These are phyloP conservation scores for Semnornis frantzii DNA, from an alignment of 2,113 vertebrate species.

Conservation along the genomic window DNA sequence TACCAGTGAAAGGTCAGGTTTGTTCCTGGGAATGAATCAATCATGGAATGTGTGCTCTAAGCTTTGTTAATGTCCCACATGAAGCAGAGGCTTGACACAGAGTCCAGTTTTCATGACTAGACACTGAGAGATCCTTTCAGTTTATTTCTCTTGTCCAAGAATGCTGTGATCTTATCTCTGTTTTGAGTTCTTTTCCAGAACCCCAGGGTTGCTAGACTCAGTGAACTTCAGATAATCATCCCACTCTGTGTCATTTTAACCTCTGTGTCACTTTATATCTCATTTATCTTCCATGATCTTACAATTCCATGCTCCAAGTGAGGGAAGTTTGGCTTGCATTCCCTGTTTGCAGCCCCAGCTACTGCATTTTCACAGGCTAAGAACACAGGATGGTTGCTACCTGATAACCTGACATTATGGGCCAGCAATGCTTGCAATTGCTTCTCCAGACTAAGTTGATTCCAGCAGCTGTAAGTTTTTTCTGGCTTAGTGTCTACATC, in stretches of 20 bases:
- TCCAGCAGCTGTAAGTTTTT: neutral
- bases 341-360: neutral
- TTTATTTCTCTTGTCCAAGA: slow-evolving; percentile 9
- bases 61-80: slow-evolving; percentile 7
- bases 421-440: neutral
- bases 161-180: slow-evolving; percentile 26
- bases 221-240: slow-evolving; percentile 37
- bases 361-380: neutral
- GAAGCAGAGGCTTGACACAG: neutral
- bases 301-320: neutral
- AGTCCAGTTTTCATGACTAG: neutral
- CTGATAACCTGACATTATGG: neutral
- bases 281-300: slow-evolving; percentile 13
- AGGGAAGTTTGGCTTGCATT: slow-evolving; percentile 2
- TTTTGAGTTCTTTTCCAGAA: slow-evolving; percentile 36
- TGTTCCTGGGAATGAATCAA: slow-evolving; percentile 49
- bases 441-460: neutral
- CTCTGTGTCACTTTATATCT: slow-evolving; percentile 27
- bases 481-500: too few relatives aligned
- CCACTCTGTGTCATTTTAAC: slow-evolving; percentile 11
- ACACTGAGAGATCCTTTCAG: neutral
- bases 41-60: neutral
- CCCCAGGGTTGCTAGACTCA: neutral
- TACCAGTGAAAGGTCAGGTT: slow-evolving; percentile 5
- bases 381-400: neutral